phyloP scores from a whole-genome alignment of 1,140 invertebrate species.

The Drosophila sturtevanti region DNA sequence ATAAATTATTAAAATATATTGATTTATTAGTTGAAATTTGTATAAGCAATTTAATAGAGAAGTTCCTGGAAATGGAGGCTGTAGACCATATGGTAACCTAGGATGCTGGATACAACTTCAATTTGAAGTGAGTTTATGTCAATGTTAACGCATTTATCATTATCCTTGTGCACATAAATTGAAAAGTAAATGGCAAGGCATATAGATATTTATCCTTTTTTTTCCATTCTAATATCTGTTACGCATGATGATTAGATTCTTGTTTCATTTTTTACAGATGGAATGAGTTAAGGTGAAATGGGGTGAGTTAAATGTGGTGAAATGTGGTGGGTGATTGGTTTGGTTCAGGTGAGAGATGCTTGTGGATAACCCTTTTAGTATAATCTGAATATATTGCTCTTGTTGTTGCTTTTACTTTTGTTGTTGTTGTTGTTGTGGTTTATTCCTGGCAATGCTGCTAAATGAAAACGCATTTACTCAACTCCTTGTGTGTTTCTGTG shows the following conservation, averaged over 20 bases:
- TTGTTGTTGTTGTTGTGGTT: constrained; percentile 12
- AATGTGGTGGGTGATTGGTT: neutral
- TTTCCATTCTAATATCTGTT: neutral
- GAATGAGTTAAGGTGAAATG: neutral
- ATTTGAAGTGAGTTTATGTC: constrained; percentile 53
- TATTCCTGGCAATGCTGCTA: constrained; percentile 21
- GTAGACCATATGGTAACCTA: no score
- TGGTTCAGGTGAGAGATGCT: neutral
- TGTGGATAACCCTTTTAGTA: constrained; percentile 39
- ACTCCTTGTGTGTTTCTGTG: constrained; percentile 1
- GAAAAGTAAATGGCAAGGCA: constrained; percentile 58
- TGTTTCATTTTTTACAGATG: neutral
- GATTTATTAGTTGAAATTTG: constrained; percentile 74
- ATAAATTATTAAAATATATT: constrained; percentile 79
- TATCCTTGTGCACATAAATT: constrained; percentile 54
- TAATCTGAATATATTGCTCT: constrained; percentile 28
- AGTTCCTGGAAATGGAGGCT: neutral
- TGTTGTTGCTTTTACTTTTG: constrained; percentile 1
- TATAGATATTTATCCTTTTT: neutral
- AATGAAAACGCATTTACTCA: constrained; percentile 52
- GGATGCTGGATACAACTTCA: constrained; percentile 14
- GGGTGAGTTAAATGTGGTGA: neutral
- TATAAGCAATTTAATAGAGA: constrained; percentile 61
- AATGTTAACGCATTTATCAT: constrained; percentile 51
- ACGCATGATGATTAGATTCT: neutral